Evolutionary conservation across 2,797 vertebrate species (phyloP), one percentile per base, ranked within the genome.

Genomic region (Pterois miles): DNA sequence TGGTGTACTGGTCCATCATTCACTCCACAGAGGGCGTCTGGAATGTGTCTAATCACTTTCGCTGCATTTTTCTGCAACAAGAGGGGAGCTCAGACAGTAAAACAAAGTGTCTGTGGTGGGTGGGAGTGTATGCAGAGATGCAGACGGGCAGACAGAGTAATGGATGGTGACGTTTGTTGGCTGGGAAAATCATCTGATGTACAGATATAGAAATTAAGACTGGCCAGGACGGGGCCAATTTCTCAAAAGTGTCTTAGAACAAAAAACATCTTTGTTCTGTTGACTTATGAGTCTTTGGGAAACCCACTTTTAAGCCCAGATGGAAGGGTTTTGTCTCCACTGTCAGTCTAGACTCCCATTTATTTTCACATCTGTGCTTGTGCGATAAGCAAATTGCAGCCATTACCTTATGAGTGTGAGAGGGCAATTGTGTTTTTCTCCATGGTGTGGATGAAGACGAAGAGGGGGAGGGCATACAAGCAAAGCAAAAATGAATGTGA

Each of bases 31-130:
- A 85, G 79, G 80, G 87, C 74, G 78, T 87, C 89, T 93, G 92
- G 89, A 93, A 93, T 93, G 90, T 83, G 81, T 89, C 78, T 89
- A 85, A 92, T 91, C 91, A 82, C 83, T 91, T 90, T 94, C 74
- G 48, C 63, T 89, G 82, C 82, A 85, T 92, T 89, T 90, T 87
- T 86, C 70, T 80, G 66, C 77, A 80, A 73, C 77, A 76, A 87
- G 78, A 71, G 74, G 43, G 73, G 71, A 82, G 71, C 72, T 79
- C 63, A 88, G 75, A 81, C 86, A 71, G 76, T 79, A 81, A 80
- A 80, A 80, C 83, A 90, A 78, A 82, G 83, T 73, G 54, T 85
- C 59, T 75, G 46, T 43, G 34, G 65, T 80, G 76, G 77, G 86
- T 75, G 77, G 80, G 78, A 77, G 66, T 40, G 36, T 22, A 64